Evolutionary conservation across 2,888 invertebrate genomes (phyloP), one percentile per base, ranked within the genome.

Genomic region (Ennomos quercinarius): DNA sequence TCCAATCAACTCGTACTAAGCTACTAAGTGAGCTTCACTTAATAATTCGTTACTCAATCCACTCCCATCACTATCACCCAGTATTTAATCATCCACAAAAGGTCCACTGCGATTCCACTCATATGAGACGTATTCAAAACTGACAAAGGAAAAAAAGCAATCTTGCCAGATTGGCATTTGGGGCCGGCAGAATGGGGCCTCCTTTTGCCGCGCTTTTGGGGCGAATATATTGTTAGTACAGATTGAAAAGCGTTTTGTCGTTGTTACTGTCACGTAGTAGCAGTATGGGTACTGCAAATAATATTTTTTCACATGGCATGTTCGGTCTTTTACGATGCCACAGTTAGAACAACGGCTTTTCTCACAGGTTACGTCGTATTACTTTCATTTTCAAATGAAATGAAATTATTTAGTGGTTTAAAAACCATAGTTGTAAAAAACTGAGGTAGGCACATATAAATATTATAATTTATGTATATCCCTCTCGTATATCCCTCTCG

Each of bases 71-170:
- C 71, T 67, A 73, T 70, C 78, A 81, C 71, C 74, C 76, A 53
- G 87, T 86, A 90, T 91, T 91, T 91, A 91, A 91, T 91, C 91
- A 89, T 81, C 84, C 87, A 91, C 91, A 92, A 92, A 89, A 85
- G 86, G 82, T 81, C 80, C 76, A 80, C 61, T 60, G 52, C 46
- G 53, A 48, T 59, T 56, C 82, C 79, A 80, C 82, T 87, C 89
- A 89, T 87, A 81, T 85, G 80, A 76, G 74, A 74, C 80, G 86
- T 88, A 91, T 91, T 91, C 89, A 80, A 90, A 87, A 90, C 89
- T 87, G 83, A 92, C 91, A 92, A 92, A 91, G 86, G 91, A 90
- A 91, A 90, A 71, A 92, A 92, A 92, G 91, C 91, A 91, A 92
- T 91, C 91, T 89, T 82, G 77, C 69, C 84, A 89, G 91, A 91